Evolutionary conservation across 2,888 invertebrate genomes (phyloP).

Genomic region (Drosophila bunnanda): DNA sequence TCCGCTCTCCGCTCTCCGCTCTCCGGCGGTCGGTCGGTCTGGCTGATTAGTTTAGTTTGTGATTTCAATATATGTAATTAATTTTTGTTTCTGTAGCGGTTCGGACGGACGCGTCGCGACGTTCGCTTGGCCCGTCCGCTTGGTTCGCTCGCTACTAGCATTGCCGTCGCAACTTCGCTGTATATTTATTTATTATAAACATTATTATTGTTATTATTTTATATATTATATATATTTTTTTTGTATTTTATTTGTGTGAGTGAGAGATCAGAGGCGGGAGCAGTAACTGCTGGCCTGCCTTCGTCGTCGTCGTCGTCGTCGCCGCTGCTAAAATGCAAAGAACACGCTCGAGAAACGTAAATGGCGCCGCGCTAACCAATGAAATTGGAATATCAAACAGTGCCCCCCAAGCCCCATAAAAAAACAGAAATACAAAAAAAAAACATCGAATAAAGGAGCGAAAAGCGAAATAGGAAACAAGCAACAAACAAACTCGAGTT

Average conservation of each 20-base stretch:
- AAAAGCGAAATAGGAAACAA: constrained; percentile 7
- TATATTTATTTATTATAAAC: constrained; percentile 20
- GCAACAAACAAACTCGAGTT: constrained; percentile 35
- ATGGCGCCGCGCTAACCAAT: constrained; percentile 47
- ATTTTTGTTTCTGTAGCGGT: constrained; percentile 77
- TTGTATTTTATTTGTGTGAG: constrained; percentile 19
- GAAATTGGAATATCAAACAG: constrained; percentile 49
- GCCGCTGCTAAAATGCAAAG: constrained; percentile 47
- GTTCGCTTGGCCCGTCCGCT: constrained; percentile 56
- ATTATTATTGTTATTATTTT: constrained; percentile 20
- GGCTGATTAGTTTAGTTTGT: constrained; percentile 79
- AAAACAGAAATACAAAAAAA: not conserved
- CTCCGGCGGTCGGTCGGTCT: constrained; percentile 41
- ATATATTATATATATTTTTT: not conserved
- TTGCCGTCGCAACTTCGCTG: constrained; percentile 30
- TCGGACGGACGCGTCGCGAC: constrained; percentile 69
- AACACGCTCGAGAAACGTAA: constrained; percentile 50
- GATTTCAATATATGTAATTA: constrained; percentile 76
- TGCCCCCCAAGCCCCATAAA: constrained; percentile 40
- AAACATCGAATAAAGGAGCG: not conserved
- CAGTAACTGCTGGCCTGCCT: constrained; percentile 16
- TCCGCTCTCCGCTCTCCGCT: constrained; percentile 21
- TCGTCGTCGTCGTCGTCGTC: constrained; percentile 1
- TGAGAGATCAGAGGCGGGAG: constrained; percentile 8
- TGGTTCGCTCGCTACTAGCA: constrained; percentile 21